phyloP scores from a whole-genome alignment of 2,113 vertebrate species.

The Prolemur simus region DNA sequence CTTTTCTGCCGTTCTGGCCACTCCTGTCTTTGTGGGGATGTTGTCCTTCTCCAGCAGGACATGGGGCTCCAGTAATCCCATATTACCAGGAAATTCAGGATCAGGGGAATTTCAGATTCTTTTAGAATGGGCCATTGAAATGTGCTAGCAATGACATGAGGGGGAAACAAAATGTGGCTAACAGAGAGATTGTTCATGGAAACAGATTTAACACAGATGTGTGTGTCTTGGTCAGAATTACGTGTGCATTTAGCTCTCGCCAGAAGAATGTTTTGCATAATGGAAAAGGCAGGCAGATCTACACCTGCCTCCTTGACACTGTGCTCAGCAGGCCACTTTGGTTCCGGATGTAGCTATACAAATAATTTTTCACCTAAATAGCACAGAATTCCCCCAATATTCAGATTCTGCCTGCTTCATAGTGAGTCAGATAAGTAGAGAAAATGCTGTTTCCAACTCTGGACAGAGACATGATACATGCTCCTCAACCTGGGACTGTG shows the following conservation, averaged over 20 bases:
- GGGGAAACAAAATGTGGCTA: neutral
- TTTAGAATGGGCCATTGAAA: neutral
- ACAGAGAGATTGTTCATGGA: neutral
- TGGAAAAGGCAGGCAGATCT: neutral
- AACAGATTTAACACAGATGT: neutral
- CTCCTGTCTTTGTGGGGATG: neutral
- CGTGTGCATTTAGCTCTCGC: neutral
- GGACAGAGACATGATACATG: neutral
- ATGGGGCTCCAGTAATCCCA: neutral
- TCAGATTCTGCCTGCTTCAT: neutral
- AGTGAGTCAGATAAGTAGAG: neutral
- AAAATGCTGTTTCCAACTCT: neutral
- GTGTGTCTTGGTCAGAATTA: neutral
- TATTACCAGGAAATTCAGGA: neutral
- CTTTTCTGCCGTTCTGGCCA: neutral
- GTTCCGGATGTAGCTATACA: neutral
- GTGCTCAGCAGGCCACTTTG: neutral
- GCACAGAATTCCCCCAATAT: neutral
- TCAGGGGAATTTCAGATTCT: neutral
- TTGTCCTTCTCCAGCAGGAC: neutral
- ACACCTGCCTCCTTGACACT: neutral
- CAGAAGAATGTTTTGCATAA: neutral
- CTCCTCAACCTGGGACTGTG: neutral
- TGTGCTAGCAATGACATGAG: neutral
- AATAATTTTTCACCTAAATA: neutral